These are phyloP conservation scores for Enteromius afrohamiltoni DNA, from an alignment of 2,797 vertebrate species.

Conservation along the genomic window DNA sequence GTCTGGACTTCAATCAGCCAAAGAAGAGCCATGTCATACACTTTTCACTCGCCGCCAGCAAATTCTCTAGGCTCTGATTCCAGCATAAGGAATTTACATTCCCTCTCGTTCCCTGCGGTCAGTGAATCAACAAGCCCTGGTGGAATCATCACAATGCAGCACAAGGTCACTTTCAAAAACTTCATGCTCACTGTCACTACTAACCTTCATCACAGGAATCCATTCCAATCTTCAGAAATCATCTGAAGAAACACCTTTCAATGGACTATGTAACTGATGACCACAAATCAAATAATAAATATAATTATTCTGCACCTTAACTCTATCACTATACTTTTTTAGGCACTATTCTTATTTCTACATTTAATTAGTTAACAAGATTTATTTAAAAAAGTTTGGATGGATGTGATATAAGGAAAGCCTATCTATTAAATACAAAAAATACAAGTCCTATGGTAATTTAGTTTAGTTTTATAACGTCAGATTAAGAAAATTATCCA, in stretches of 20 bases:
- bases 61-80: constrained; percentile 9
- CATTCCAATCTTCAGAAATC: neutral
- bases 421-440: neutral
- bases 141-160: neutral
- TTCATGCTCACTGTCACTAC: neutral
- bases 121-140: constrained; percentile 10
- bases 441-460: neutral
- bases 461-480: neutral
- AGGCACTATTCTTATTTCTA: neutral
- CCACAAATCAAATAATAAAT: neutral
- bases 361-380: neutral
- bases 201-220: neutral
- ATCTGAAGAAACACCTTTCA: neutral
- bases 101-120: neutral
- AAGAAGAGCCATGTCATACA: neutral
- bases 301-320: neutral
- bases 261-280: neutral
- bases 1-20: constrained; percentile 8
- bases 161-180: constrained; percentile 27
- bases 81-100: neutral
- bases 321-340: neutral
- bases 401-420: neutral
- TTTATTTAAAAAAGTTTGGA: neutral
- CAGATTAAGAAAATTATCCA: neutral
- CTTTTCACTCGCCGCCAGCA: neutral